These are phyloP conservation scores for Cyclina sinensis DNA, from an alignment of 1,140 invertebrate genomes.

Conservation along the genomic window DNA sequence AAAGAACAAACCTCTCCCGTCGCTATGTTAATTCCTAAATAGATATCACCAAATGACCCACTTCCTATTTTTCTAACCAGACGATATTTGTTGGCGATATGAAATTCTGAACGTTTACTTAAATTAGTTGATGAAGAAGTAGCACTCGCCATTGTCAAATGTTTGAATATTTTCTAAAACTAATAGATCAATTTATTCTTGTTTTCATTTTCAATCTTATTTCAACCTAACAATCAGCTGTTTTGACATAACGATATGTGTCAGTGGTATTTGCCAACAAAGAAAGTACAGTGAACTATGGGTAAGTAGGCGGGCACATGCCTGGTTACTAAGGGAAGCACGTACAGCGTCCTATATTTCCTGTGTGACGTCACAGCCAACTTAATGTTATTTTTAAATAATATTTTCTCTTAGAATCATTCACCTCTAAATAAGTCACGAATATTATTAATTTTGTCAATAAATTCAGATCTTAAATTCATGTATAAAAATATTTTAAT, in stretches of 20 bases:
- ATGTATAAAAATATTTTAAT: too few relatives aligned
- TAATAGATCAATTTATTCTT: not conserved
- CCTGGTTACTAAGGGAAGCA: conserved; percentile 63
- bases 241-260: conserved; percentile 27
- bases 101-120: conserved; percentile 90
- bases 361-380: conserved; percentile 53
- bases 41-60: conserved; percentile 99
- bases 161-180: not conserved
- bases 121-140: not conserved
- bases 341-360: conserved; percentile 56
- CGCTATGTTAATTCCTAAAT: conserved; percentile 90
- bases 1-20: conserved; percentile 91
- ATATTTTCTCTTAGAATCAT: too few relatives aligned
- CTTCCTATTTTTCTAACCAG: conserved; percentile 99
- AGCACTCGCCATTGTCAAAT: conserved; percentile 46
- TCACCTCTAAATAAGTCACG: too few relatives aligned
- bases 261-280: conserved; percentile 57
- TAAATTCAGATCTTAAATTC: too few relatives aligned
- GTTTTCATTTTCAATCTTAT: not conserved
- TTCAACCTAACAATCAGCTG: conserved; percentile 34
- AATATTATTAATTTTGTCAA: too few relatives aligned
- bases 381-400: too few relatives aligned
- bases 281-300: conserved; percentile 53
- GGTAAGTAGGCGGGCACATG: conserved; percentile 62
- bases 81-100: conserved; percentile 98